phyloP scores from a whole-genome alignment of 2,113 vertebrate genomes.

The Sinocyclocheilus anophthalmus region DNA sequence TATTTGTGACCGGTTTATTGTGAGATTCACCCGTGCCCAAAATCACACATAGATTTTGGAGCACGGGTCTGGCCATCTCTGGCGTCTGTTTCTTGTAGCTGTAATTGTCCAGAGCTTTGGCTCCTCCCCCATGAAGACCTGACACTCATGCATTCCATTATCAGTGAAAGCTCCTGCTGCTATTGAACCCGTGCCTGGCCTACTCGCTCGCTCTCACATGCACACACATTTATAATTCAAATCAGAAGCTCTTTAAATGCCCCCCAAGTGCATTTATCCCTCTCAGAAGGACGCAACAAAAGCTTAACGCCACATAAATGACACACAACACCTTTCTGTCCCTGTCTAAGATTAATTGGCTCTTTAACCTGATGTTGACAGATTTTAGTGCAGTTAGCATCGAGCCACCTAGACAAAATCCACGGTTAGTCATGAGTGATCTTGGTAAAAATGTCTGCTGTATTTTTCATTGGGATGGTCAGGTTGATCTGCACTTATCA shows the following conservation, averaged over 20 bases:
- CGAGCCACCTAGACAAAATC: not conserved
- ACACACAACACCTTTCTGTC: slow-evolving; percentile 30
- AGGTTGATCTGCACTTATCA: slow-evolving; percentile 31
- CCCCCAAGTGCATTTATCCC: slow-evolving; percentile 51
- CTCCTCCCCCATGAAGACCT: slow-evolving; percentile 49
- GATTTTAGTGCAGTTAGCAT: not conserved
- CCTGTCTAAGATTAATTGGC: not conserved
- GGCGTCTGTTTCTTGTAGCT: slow-evolving; percentile 49
- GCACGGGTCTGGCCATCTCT: slow-evolving; percentile 36
- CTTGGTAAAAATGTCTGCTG: not conserved
- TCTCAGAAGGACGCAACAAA: slow-evolving; percentile 41
- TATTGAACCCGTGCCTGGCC: slow-evolving; percentile 34
- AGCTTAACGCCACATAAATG: slow-evolving; percentile 11
- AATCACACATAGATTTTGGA: slow-evolving; percentile 28
- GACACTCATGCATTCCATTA: slow-evolving; percentile 51
- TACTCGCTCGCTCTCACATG: slow-evolving; percentile 18
- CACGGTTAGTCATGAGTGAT: not conserved
- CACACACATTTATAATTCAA: slow-evolving; percentile 50
- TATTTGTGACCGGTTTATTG: not conserved
- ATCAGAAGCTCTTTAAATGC: slow-evolving; percentile 49
- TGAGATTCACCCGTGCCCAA: not conserved
- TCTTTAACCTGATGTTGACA: slow-evolving; percentile 26
- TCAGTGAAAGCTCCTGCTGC: slow-evolving; percentile 48
- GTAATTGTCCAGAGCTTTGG: slow-evolving; percentile 53
- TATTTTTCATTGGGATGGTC: slow-evolving; percentile 18